Conservation (phyloP, 2,113 vertebrate genomes). For the Psettodes erumei region DNA sequence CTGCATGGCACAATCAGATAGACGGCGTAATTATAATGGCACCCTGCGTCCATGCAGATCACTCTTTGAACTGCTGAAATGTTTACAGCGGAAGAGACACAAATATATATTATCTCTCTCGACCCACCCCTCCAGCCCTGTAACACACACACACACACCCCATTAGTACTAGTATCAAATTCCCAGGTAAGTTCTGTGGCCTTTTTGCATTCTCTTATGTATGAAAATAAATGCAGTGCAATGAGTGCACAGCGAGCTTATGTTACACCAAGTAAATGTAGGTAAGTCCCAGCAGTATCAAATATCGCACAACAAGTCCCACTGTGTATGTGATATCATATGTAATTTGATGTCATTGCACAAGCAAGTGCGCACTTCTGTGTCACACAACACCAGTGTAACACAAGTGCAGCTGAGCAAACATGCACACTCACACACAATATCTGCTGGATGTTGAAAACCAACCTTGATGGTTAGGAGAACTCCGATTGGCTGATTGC, state of each 20-base stretch:
- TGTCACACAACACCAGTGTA: constrained; percentile 13
- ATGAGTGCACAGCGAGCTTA: neutral
- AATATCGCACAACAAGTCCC: neutral
- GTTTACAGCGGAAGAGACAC: constrained; percentile 79
- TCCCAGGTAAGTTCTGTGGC: constrained; percentile 17
- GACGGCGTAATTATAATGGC: constrained; percentile 80
- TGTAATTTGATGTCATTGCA: constrained; percentile 7
- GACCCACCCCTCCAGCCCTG: constrained; percentile 23
- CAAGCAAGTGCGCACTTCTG: neutral
- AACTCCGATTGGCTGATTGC: constrained; percentile 81
- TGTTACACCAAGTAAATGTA: neutral
- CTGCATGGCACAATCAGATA: constrained; percentile 79
- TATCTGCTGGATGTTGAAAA: neutral
- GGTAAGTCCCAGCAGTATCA: neutral
- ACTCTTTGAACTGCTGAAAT: constrained; percentile 82
- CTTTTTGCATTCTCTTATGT: neutral
- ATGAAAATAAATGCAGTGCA: neutral
- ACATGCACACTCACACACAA: constrained; percentile 12
- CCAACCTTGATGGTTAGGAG: constrained; percentile 89
- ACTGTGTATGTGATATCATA: neutral
- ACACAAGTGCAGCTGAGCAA: constrained; percentile 8
- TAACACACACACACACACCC: neutral
- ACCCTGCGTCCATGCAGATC: constrained; percentile 75
- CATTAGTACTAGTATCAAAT: neutral
- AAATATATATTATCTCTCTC: constrained; percentile 70